Evolutionary conservation across 2,797 vertebrate species (phyloP).

Genomic region (Rhynchonycteris naso): DNA sequence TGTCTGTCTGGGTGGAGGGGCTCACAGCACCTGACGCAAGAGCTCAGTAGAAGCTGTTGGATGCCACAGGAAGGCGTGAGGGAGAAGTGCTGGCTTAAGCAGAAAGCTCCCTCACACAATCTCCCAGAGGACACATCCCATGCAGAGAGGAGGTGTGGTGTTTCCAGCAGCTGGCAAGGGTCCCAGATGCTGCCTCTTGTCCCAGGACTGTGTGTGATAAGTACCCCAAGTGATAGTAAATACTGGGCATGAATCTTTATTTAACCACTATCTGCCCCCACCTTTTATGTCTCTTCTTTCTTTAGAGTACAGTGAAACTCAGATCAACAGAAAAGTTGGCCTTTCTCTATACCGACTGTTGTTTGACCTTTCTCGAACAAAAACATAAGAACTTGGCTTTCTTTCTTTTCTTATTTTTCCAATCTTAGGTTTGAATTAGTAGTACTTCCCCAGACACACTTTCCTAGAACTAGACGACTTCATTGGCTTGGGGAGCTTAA

Average conservation of each 20-base stretch:
- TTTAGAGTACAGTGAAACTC: background rate
- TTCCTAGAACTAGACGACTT: background rate
- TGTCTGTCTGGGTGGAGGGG: background rate
- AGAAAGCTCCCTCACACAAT: background rate
- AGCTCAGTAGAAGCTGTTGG: background rate
- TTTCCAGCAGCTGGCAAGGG: background rate
- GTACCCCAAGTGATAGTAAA: background rate
- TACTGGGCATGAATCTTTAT: background rate
- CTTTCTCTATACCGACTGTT: background rate
- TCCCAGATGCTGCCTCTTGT: background rate
- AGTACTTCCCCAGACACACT: background rate
- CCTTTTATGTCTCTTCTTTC: background rate
- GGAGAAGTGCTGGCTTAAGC: background rate
- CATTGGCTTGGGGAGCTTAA: no score
- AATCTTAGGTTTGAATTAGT: background rate
- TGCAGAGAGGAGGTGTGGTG: background rate
- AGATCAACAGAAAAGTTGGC: background rate
- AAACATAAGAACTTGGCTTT: background rate
- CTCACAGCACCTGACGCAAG: background rate
- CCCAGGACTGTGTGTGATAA: no score
- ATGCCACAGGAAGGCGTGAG: fast-evolving
- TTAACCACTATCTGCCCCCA: background rate
- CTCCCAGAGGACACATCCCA: fast-evolving
- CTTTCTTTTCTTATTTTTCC: background rate
- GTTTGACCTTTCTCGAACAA: background rate